Conservation (phyloP, 2,888 invertebrate species). For the Enchytraeus crypticus region DNA sequence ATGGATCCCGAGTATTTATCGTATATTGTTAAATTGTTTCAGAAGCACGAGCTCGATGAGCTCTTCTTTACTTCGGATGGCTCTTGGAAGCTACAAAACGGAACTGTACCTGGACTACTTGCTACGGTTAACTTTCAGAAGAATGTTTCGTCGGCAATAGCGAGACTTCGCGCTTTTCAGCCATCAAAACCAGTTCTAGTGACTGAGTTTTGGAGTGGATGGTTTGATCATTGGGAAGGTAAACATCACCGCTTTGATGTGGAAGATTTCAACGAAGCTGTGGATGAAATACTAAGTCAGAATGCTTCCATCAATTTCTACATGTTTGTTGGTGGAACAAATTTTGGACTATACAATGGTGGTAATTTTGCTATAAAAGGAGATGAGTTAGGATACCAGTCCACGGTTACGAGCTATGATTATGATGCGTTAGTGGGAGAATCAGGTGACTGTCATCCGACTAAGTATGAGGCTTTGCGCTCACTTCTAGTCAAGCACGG, state of each 20-base stretch:
- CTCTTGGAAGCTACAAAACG: slow-evolving; percentile 2
- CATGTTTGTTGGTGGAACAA: slow-evolving; percentile 28
- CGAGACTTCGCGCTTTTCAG: slow-evolving; percentile 13
- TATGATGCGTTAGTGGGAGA: slow-evolving; percentile 23
- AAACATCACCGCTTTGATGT: slow-evolving; percentile 13
- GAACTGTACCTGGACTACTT: slow-evolving; percentile 17
- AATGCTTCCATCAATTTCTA: slow-evolving; percentile 27
- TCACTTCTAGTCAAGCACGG: slow-evolving; percentile 8
- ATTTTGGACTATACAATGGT: slow-evolving; percentile 26
- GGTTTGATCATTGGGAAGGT: slow-evolving; percentile 29
- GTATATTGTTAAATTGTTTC: slow-evolving; percentile 6
- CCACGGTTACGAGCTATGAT: slow-evolving; percentile 24
- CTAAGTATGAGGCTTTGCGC: slow-evolving; percentile 15
- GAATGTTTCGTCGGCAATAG: slow-evolving; percentile 2
- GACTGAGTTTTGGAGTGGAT: slow-evolving; percentile 26
- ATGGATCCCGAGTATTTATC: slow-evolving; percentile 16
- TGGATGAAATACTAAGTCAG: slow-evolving; percentile 8
- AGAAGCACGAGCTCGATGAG: slow-evolving; percentile 17
- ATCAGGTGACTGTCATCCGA: slow-evolving; percentile 13
- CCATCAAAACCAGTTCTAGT: slow-evolving; percentile 24
- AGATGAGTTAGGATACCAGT: not conserved
- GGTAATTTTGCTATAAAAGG: slow-evolving; percentile 11
- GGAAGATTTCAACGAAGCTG: slow-evolving; percentile 6
- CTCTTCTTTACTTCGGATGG: slow-evolving; percentile 26
- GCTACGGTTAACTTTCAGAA: slow-evolving; percentile 21